phyloP scores from a whole-genome alignment of 2,888 invertebrate genomes.

The Palloptera scutellata region DNA sequence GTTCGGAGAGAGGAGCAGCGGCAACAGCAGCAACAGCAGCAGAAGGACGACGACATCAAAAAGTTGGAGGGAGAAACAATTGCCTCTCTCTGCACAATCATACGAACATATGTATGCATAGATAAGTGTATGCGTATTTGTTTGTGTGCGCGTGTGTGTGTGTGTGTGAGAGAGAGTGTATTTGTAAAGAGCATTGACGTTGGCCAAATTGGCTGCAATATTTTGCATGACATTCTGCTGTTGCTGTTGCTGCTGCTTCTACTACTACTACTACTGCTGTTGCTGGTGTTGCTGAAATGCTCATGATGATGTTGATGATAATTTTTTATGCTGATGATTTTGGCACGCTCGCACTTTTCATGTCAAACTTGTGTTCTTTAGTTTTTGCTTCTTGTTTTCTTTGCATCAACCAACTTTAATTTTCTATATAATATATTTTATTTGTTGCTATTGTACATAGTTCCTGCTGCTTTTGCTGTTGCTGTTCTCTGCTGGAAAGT shows the following conservation, averaged over 20 bases:
- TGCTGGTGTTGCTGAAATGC: slow-evolving; percentile 3
- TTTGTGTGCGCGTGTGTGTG: background rate
- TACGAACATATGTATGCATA: no score
- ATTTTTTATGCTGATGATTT: slow-evolving; percentile 26
- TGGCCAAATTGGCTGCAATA: slow-evolving; percentile 15
- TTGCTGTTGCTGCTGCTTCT: background rate
- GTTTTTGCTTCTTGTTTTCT: slow-evolving; percentile 5
- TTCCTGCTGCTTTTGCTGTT: slow-evolving; percentile 5
- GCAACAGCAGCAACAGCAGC: background rate
- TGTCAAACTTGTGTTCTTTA: slow-evolving; percentile 1
- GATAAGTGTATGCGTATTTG: no score
- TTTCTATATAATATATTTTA: background rate
- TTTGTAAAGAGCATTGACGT: slow-evolving; percentile 2
- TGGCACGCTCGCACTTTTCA: slow-evolving; percentile 8
- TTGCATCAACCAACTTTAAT: background rate
- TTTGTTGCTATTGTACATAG: background rate
- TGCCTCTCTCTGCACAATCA: no score
- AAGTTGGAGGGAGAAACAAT: background rate
- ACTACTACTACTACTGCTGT: background rate
- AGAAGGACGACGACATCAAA: background rate
- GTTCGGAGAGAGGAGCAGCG: background rate
- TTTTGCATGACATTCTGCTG: slow-evolving; percentile 9
- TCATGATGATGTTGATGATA: slow-evolving; percentile 11
- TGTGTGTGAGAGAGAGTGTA: slow-evolving; percentile 9
- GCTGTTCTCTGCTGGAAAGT: slow-evolving; percentile 14